Base-by-base conservation (phyloP, 2,113 vertebrate species). In the Malurus cyaneus region DNA sequence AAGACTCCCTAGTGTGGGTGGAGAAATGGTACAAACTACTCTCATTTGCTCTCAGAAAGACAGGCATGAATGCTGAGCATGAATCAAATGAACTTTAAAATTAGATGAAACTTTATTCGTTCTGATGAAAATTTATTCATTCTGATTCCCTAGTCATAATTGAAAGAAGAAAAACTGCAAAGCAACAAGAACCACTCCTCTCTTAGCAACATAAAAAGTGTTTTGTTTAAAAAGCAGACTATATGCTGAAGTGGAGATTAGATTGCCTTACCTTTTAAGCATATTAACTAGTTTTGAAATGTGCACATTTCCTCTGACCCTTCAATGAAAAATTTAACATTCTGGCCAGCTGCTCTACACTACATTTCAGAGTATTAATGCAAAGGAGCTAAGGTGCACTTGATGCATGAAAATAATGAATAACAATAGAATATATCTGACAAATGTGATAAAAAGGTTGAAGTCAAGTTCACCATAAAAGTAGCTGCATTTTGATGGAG, bases 331-430 rank as follows among this genome's bases (percentile, higher is more conserved):
- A 47, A 72, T 26, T 18, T 25, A 94, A 65, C 19, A 89, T 44
- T 46, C 44, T 78, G 47, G 10, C 39, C 26, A 90, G 86, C 39
- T 90, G 42, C 29, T 88, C 60, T 53, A 41, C 25, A 23, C 24
- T 71, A 32, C 25, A 76, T 81, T 94, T 91, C 66, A 71, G n/a
- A 72, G 61, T 76, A 72, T 88, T 88, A 83, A 80, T 82, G 83
- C 28, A 72, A 54, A 86, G 72, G 59, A 92, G 42, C 36, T 61
- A 54, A 90, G 80, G 64, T 71, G 39, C 44, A 73, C 14, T 91
- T 84, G 41, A 74, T 67, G 29, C 9, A 1, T 87, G 65, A 93
- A 92, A 92, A 85, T 87, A 8, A 83, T 62, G 13, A 93, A 81
- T 81, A 86, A 77, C 60, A 78, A 34, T 41, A 34, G 49, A 81